Conservation (phyloP, 2,113 vertebrate species). For the Proterorhinus semilunaris region DNA sequence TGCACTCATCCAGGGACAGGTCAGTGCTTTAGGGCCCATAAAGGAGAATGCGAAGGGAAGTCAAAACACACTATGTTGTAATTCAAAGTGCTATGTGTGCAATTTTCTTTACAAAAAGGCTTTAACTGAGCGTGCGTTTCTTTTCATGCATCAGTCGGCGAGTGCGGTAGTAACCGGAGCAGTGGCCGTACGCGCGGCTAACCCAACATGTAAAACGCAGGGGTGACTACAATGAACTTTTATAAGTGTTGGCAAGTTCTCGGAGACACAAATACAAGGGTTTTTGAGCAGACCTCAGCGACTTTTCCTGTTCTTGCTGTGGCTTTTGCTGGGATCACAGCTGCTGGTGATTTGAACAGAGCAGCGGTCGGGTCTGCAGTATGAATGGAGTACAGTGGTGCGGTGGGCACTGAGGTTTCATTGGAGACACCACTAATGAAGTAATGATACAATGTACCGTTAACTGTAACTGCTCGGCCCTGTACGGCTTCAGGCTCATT, state of each 20-base stretch:
- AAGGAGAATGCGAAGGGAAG: neutral
- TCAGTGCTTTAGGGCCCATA: constrained; percentile 1
- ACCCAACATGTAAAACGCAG: neutral
- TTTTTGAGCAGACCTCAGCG: constrained; percentile 22
- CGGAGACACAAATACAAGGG: constrained; percentile 2
- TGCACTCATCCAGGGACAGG: constrained; percentile 8
- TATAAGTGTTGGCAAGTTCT: neutral
- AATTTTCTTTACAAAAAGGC: neutral
- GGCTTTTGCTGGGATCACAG: constrained; percentile 27
- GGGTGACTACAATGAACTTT: constrained; percentile 12
- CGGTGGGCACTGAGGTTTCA: constrained; percentile 2
- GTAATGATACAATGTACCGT: neutral
- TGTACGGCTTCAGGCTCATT: neutral
- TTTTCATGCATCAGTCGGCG: constrained; percentile 3
- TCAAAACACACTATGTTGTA: constrained; percentile 7
- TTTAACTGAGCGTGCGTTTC: constrained; percentile 5
- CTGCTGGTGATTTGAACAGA: constrained; percentile 26
- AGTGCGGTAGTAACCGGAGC: neutral
- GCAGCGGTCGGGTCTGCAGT: constrained; percentile 24
- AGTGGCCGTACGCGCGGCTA: neutral
- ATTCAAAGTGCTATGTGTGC: neutral
- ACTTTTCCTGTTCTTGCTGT: constrained; percentile 8
- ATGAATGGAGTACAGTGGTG: constrained; percentile 36
- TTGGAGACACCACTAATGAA: neutral
- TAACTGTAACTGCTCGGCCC: neutral